Evolutionary conservation across 1,140 invertebrate species (phyloP).

Genomic region (Oedothorax gibbosus): DNA sequence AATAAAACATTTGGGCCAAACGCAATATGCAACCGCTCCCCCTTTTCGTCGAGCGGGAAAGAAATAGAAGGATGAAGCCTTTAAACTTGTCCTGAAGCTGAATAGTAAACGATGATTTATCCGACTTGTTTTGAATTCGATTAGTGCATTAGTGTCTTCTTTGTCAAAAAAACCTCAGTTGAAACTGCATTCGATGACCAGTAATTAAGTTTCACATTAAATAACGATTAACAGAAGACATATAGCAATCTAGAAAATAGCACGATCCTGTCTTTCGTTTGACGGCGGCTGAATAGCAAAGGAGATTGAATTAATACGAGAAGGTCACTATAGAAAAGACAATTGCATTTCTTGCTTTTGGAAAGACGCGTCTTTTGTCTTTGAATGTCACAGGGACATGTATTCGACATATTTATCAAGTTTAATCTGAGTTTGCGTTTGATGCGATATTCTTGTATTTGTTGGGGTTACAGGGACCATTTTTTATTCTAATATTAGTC

Average conservation of each 20-base stretch:
- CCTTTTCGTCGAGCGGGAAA: constrained; percentile 28
- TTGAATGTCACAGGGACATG: constrained; percentile 26
- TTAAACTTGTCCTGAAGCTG: constrained; percentile 55
- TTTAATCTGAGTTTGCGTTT: constrained; percentile 54
- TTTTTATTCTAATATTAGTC: constrained; percentile 6
- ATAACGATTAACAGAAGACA: constrained; percentile 59
- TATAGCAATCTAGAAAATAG: constrained; percentile 55
- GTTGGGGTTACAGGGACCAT: background rate
- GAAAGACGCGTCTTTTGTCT: constrained; percentile 34
- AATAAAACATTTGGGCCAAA: too few relatives aligned
- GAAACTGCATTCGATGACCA: constrained; percentile 56
- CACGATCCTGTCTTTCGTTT: constrained; percentile 36
- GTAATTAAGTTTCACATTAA: constrained; percentile 60
- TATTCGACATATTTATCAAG: constrained; percentile 43
- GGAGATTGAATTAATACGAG: constrained; percentile 36
- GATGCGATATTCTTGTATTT: constrained; percentile 41
- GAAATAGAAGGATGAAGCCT: constrained; percentile 56
- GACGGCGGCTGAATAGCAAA: constrained; percentile 27
- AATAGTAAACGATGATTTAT: constrained; percentile 59
- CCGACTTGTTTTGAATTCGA: constrained; percentile 59
- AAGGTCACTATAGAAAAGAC: constrained; percentile 27
- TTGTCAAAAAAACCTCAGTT: constrained; percentile 58
- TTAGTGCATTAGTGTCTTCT: constrained; percentile 59
- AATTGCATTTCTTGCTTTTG: constrained; percentile 56
- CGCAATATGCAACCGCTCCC: constrained; percentile 39